phyloP scores from a whole-genome alignment of 2,113 vertebrate genomes.

The Laterallus jamaicensis region DNA sequence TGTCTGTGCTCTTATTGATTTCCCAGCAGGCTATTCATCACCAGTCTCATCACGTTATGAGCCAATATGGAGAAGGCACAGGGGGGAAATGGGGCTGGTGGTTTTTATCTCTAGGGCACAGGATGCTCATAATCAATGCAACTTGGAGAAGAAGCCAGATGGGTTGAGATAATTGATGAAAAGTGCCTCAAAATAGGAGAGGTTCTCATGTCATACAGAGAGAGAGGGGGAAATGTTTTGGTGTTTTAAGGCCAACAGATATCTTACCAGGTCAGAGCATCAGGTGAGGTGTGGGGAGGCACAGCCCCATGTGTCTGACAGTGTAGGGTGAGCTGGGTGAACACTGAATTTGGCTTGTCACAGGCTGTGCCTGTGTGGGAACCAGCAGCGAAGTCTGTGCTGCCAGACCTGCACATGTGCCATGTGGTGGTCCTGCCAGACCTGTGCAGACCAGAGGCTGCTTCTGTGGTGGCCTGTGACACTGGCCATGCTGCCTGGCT shows the following conservation, averaged over 20 bases:
- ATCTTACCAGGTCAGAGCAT: no score
- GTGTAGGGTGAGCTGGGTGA: accelerated
- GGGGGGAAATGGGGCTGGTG: constrained; percentile 52
- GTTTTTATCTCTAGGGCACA: constrained; percentile 70
- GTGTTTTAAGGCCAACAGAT: neutral
- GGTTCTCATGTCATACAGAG: neutral
- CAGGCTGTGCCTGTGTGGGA: neutral
- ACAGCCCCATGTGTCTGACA: neutral
- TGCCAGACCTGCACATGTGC: accelerated
- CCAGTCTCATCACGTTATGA: constrained; percentile 53
- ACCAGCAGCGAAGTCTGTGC: neutral
- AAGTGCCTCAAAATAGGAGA: constrained; percentile 16
- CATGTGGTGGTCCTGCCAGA: neutral
- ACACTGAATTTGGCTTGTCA: accelerated
- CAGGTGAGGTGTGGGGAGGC: neutral
- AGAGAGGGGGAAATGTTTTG: no score
- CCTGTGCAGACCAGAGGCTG: accelerated
- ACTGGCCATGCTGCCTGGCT: accelerated
- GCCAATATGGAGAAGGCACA: constrained; percentile 54
- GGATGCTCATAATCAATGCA: constrained; percentile 61
- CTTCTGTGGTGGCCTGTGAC: neutral
- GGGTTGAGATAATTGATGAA: constrained; percentile 53
- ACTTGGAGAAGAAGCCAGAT: constrained; percentile 36
- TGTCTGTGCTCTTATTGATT: constrained; percentile 70
- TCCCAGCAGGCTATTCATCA: constrained; percentile 71